Evolutionary conservation across 2,797 vertebrate genomes (phyloP), one percentile per base, ranked within the genome.

Genomic region (Brachyrhaphis roseni): DNA sequence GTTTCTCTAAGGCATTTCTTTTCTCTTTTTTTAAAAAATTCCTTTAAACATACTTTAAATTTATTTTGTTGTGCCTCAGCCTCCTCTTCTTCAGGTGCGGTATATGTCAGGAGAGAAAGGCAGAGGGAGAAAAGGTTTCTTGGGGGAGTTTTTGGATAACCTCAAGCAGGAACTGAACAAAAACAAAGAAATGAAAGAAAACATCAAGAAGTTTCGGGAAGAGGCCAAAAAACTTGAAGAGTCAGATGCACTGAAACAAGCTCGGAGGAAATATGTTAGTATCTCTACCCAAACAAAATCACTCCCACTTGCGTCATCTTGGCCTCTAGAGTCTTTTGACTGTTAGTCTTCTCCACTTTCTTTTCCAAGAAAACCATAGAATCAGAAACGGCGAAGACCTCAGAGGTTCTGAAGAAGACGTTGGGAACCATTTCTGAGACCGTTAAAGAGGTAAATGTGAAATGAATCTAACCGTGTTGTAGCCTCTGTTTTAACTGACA

Each of bases 161-260:
- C 91, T 99, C 80, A 99, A 97, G 59, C 97, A 98, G 85, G 98
- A 99, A 66, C 88, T 99, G 3, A 96, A 95, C 66, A 99, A 98
- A 86, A 98, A 97, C 94, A 98, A 98, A 72, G 98, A 99, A 91
- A 99, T 99, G 98, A 98, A 97, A 90, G 98, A 99, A 83, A 99
- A 95, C 86, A 98, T 99, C 11, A 96, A 97, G 87, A 99, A 98
- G 82, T 99, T 99, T 81, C 93, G 98, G 0, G 97, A 98, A 0
- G 98, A 99, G 77, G 98, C 98, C 3, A 97, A 97, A 82, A 99
- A 96, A 81, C 90, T 99, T 4, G 98, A 99, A 77, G 98, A 99
- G 45, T 99, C 98, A 0, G 98, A 99, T 0, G 98, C 98, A 0
- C 94, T 99, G 31, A 93, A 95, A 89, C 97, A 99, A 93, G 98